Evolutionary conservation across 2,797 vertebrate species (phyloP).

Genomic region (Bucorvus abyssinicus): DNA sequence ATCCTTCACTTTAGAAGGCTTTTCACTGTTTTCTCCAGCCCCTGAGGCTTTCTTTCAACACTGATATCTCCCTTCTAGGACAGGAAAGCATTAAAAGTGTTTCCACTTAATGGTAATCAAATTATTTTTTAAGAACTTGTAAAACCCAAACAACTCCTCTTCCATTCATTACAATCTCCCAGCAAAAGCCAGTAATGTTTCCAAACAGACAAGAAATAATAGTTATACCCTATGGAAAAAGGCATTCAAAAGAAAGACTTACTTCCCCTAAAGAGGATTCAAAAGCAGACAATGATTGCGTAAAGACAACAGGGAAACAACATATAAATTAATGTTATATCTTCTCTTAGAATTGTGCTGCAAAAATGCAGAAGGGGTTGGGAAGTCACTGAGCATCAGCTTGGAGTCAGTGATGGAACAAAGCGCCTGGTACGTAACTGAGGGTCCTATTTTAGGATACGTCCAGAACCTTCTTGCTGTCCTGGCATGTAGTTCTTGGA

Average conservation of each 20-base stretch:
- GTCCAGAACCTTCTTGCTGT: neutral
- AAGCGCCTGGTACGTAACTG: neutral
- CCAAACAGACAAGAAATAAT: neutral
- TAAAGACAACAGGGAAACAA: neutral
- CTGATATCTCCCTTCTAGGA: neutral
- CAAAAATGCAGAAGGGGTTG: neutral
- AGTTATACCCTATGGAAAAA: neutral
- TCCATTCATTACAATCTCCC: neutral
- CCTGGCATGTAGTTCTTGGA: neutral
- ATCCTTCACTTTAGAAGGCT: neutral
- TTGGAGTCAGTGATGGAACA: neutral
- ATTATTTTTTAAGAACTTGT: neutral
- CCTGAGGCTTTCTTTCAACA: neutral
- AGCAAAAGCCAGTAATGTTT: neutral
- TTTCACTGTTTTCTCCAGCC: neutral
- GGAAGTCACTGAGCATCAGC: neutral
- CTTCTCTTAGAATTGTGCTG: neutral
- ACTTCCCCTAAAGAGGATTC: neutral
- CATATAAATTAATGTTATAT: neutral
- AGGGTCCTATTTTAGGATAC: neutral
- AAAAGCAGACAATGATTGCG: neutral
- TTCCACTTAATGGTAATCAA: neutral
- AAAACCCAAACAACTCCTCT: neutral
- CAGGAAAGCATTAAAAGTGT: neutral
- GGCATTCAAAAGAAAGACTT: neutral